Evolutionary conservation across 1,140 invertebrate genomes (phyloP), one percentile per base, ranked within the genome.

Genomic region (Drosophila rufa): DNA sequence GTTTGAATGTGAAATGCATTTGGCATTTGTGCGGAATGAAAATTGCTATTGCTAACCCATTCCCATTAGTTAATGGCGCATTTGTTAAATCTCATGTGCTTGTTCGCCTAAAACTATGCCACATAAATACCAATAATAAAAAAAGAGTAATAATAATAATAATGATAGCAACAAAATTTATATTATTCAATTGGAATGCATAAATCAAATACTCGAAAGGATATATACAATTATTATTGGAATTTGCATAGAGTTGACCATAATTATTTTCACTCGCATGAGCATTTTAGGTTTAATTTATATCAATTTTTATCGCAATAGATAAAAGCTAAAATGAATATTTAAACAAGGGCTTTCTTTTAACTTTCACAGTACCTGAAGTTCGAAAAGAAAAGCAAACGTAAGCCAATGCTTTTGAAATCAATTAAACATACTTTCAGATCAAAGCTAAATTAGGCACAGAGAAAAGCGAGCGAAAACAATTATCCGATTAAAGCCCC

Each of bases 341-440:
- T 22, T 6, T n/a, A 36, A 33, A 33, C 27, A 15, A 2, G 6
- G 5, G 15, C 25, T 40, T 42, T 45, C 19, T 22, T 12, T 51
- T 4, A 65, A 50, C 62, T 45, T 46, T 43, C 51, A 70, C 27
- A 46, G n/a, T 40, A 47, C 15, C 36, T 14, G 43, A 22, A 57
- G 17, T 22, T 17, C 7, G 19, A 15, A 12, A 27, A 14, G 8
- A 58, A 48, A 38, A 45, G 33, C 15, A 36, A 27, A 51, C 17
- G 36, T 59, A 69, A 77, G 55, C 64, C 51, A 47, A 25, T n/a
- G 22, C 19, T n/a, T 55, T 66, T 60, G 33, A 61, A 80, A 82
- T 75, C 70, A 75, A 83, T 75, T 82, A 75, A 62, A 22, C 25
- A 42, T 7, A 79, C 80, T 79, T 75, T 69, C 47, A 58, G 66